These are phyloP conservation scores for Montipora efflorescens DNA, from an alignment of 64 coral and sea anemone genomes.

Conservation along the genomic window DNA sequence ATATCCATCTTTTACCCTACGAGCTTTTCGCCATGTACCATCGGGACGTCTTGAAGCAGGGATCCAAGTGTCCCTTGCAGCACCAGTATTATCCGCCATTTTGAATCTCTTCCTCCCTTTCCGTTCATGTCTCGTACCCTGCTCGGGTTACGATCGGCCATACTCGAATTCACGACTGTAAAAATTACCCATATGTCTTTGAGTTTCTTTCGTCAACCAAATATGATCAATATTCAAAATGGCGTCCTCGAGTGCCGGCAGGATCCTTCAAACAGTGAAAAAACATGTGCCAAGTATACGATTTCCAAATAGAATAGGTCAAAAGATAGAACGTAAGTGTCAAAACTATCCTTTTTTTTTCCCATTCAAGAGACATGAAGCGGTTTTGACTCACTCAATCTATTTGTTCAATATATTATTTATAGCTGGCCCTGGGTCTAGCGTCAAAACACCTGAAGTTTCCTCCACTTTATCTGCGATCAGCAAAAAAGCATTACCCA, in stretches of 20 bases:
- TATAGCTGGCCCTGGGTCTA: not conserved
- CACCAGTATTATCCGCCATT: conserved; percentile 76
- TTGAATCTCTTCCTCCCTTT: conserved; percentile 11
- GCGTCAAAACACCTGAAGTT: conserved; percentile 33
- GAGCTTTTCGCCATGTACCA: conserved; percentile 95
- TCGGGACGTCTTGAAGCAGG: conserved; percentile 92
- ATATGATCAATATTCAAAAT: conserved; percentile 66
- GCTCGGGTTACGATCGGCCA: conserved; percentile 1
- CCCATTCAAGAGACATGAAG: too few species aligned
- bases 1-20: conserved; percentile 95
- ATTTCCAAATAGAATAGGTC: conserved; percentile 75
- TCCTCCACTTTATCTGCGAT: conserved; percentile 48
- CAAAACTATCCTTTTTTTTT: not conserved
- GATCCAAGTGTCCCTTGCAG: conserved; percentile 72
- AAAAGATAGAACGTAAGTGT: conserved; percentile 65
- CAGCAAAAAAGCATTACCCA: conserved; percentile 7
- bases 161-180: not conserved
- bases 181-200: conserved; percentile 23
- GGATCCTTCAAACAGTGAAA: conserved; percentile 70
- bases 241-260: conserved; percentile 76
- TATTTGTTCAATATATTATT: not conserved
- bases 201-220: not conserved
- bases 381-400: not conserved
- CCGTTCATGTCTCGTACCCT: not conserved
- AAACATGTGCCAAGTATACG: conserved; percentile 81